A percentile compares a stretch with the other conserved stretches of the same genome.
phyloP scores from a whole-genome alignment of 2,888 invertebrate species.

The Heliconius erato region DNA sequence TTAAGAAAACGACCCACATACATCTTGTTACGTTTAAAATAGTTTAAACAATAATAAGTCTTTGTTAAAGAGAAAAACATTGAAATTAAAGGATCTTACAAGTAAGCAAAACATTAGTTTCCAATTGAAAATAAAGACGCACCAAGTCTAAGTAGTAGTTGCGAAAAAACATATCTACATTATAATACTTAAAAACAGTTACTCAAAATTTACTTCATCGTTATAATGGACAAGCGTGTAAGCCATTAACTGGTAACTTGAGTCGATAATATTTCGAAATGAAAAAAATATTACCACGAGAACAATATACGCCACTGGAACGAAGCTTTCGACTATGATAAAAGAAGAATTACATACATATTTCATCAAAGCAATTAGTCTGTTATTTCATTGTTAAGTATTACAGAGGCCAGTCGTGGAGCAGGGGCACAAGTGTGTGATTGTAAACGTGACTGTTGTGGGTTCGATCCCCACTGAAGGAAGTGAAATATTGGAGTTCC shows the following conservation, averaged over 20 bases:
- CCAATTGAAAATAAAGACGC: not conserved
- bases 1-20: not conserved
- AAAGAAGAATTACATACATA: not conserved
- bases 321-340: not conserved
- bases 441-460: too few species aligned
- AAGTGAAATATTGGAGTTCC: too few species aligned
- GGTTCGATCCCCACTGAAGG: too few species aligned
- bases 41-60: too few species aligned
- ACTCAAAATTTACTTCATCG: slow-evolving; percentile 1
- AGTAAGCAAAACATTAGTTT: too few species aligned
- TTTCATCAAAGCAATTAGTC: slow-evolving; percentile 9
- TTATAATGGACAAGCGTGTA: not conserved
- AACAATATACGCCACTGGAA: not conserved
- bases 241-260: slow-evolving; percentile 14
- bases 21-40: too few species aligned
- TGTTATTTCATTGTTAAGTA: not conserved
- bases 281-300: not conserved
- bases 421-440: too few species aligned
- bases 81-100: too few species aligned
- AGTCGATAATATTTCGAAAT: slow-evolving; percentile 15
- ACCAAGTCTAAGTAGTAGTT: not conserved
- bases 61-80: too few species aligned
- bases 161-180: not conserved
- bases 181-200: not conserved
- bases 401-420: not conserved